phyloP scores from a whole-genome alignment of 2,797 vertebrate species.

The Monodelphis domestica region DNA sequence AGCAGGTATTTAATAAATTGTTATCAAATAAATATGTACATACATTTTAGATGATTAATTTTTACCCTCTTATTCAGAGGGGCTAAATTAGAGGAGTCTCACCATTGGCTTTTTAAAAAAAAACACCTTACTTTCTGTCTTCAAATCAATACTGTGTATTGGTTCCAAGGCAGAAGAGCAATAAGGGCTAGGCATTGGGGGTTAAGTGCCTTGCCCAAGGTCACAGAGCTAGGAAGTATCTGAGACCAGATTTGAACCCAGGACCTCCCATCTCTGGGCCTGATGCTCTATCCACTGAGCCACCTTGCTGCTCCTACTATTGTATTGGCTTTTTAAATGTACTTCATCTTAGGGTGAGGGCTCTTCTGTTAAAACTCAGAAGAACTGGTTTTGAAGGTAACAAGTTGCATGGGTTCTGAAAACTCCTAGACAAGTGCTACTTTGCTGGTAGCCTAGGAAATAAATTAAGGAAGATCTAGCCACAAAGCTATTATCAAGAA shows the following conservation, averaged over 20 bases:
- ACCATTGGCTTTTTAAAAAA: neutral
- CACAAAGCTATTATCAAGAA: neutral
- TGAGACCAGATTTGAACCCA: too few species aligned
- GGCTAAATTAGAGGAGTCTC: neutral
- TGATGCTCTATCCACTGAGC: too few species aligned
- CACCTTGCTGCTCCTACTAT: too few species aligned
- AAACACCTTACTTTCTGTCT: too few species aligned
- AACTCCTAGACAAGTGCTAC: neutral
- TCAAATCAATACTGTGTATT: too few species aligned
- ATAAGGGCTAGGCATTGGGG: too few species aligned
- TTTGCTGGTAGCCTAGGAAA: neutral
- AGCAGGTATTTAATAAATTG: neutral
- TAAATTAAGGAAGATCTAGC: neutral
- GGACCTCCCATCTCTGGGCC: too few species aligned
- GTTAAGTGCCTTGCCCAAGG: too few species aligned
- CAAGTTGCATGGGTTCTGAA: neutral
- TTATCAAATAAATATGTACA: neutral
- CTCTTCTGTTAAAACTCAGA: neutral
- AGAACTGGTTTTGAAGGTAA: neutral
- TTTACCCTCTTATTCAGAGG: neutral
- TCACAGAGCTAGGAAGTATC: too few species aligned
- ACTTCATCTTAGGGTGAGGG: neutral
- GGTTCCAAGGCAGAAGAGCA: too few species aligned
- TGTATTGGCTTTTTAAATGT: neutral
- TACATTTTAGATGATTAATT: neutral